Evolutionary conservation across 1,140 invertebrate species (phyloP), one percentile per base, ranked within the genome.

Genomic region (Mamestra configurata): DNA sequence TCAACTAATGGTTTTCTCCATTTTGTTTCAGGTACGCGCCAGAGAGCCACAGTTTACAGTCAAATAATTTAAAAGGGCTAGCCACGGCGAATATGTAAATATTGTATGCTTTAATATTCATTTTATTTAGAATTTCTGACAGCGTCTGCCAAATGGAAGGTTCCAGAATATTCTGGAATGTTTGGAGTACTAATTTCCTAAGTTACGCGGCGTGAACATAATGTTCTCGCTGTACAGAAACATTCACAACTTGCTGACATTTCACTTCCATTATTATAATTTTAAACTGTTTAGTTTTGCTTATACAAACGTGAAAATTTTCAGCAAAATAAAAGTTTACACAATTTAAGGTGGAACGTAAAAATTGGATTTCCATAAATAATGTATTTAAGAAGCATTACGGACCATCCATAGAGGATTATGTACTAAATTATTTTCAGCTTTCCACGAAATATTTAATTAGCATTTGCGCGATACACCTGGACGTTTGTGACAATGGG

Each of bases 1-100:
- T 68, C 24, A 31, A 49, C 57, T 61, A 77, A 77, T 55, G 18
- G 22, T 55, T 22, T 66, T 68, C 27, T 80, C 40, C 71, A 80
- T 71, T 71, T 80, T 80, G 79, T 80, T 80, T 46, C 79, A 80
- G 79, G 79, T 80, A 82, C 57, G 13, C 35, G 20, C 72, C 37
- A n/a, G 8, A 35, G 13, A 31, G 31, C 15, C 46, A n/a, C 70
- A 51, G 40, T 49, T 49, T 27, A 35, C 11, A 20, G 64, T 11
- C 64, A 49, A 46, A 49, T 68, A 68, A 40, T 68, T 68, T 15
- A 68, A 49, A n/a, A 68, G 64, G 64, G 59, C 35, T 8, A 6
- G 71, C 31, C 27, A 13, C 40, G 40, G 40, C 22, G 73, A 64
- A 64, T 64, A 76, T 76, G 73, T 76, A 61, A 76, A 76, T 76